A percentile compares a stretch with the other conserved stretches of the same genome.
Evolutionary conservation across 2,888 invertebrate genomes (phyloP).

Genomic region (Mycalesis mineus): DNA sequence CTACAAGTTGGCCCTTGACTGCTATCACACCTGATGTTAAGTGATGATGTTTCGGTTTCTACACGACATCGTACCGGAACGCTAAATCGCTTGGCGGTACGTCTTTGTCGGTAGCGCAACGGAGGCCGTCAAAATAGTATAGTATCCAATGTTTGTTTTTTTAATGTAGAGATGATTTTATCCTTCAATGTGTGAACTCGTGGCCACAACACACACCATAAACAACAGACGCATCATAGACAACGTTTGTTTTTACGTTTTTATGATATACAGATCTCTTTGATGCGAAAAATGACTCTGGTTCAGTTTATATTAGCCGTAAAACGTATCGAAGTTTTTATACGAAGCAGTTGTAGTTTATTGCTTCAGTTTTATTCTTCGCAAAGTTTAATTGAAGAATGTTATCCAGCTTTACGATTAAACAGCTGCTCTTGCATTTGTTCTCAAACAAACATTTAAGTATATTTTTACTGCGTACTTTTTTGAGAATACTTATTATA

Average conservation of each 20-base stretch:
- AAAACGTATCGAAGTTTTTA: background rate
- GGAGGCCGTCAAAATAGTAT: too few relatives aligned
- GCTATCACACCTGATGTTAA: too few relatives aligned
- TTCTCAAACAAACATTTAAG: background rate
- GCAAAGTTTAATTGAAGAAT: background rate
- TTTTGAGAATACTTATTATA: too few relatives aligned
- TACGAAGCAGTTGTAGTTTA: background rate
- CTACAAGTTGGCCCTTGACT: too few relatives aligned
- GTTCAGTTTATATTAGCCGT: background rate
- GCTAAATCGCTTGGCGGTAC: too few relatives aligned
- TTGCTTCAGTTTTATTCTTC: background rate
- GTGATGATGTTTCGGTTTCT: too few relatives aligned
- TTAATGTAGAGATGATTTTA: background rate
- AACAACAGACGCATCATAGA: conserved; percentile 11
- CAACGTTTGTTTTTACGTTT: conserved; percentile 2
- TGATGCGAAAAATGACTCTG: conserved; percentile 1
- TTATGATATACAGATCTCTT: conserved; percentile 7
- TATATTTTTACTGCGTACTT: too few relatives aligned
- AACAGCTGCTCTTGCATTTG: background rate
- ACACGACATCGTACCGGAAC: too few relatives aligned
- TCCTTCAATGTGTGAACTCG: background rate
- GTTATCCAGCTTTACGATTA: background rate
- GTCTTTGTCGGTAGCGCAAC: too few relatives aligned
- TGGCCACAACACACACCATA: background rate
- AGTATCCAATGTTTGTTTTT: too few relatives aligned